Base-by-base conservation (phyloP, 2,113 vertebrate species). In the Columba livia region DNA sequence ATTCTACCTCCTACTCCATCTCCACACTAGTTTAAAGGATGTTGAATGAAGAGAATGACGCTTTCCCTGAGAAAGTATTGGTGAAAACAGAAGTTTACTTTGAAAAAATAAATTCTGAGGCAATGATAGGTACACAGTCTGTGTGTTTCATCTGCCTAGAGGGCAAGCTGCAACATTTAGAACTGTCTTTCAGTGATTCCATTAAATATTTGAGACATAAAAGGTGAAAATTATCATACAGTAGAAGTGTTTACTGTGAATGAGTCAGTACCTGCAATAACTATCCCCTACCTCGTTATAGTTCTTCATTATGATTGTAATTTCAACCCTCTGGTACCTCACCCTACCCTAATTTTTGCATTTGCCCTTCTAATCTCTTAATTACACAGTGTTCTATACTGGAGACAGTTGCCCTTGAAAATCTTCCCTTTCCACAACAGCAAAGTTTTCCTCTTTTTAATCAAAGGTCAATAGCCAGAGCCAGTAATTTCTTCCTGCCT, bases 121-220 rank as follows among this genome's bases (percentile, higher is more conserved):
- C 61, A 65, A 25, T 1, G 1, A 17, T 47, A 56, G n/a, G 74
- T 42, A 75, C 58, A 60, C 50, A 88, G 60, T 94, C 71, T 79
- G n/a, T 48, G 58, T 44, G 47, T 91, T 93, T 85, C 53, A 90
- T 89, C 75, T 94, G 64, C 85, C 81, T 88, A 66, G 56, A 89
- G 54, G 87, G 75, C 81, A 93, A 78, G 51, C 36, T 88, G 51
- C 71, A 93, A 88, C 1, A 0, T 73, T 92, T n/a, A 77, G 67
- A 95, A 79, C 28, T 17, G 48, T 93, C 85, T 91, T 95, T 96
- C 88, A 88, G 4, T 83, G 64, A 88, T 83, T 28, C 23, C 34
- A 88, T 88, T 77, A 90, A 94, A 74, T 88, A 85, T 96, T 96
- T 94, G 79, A 85, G 91, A 78, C 42, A 47, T 80, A 94, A 90